Percentiles rank a stretch among this genome's conserved stretches.
Evolutionary conservation across 2,113 vertebrate species (phyloP).

Genomic region (Ornithorhynchus anatinus): DNA sequence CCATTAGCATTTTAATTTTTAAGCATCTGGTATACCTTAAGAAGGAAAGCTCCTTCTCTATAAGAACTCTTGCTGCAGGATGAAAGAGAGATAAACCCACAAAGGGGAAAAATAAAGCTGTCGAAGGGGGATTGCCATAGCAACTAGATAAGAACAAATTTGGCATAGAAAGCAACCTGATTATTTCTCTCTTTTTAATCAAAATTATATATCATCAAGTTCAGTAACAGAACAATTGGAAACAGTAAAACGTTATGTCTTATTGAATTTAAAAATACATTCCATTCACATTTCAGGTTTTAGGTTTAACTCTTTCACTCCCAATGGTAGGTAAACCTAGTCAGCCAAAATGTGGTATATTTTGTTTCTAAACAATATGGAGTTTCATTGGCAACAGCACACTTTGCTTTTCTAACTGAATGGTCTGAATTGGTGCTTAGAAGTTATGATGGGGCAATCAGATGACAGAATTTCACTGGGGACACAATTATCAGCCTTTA

Average conservation of each 20-base stretch:
- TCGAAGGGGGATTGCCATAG: conserved; percentile 61
- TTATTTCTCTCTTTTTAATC: conserved; percentile 51
- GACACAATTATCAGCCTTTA: neutral
- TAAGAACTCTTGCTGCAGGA: conserved; percentile 50
- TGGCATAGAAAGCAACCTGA: conserved; percentile 56
- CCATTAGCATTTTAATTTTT: conserved; percentile 30
- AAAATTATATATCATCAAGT: conserved; percentile 45
- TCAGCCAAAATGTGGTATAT: neutral
- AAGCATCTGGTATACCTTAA: conserved; percentile 40
- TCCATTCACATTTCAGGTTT: neutral
- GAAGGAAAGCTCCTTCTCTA: conserved; percentile 50
- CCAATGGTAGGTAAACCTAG: fast-evolving
- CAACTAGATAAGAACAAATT: conserved; percentile 65
- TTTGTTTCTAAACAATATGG: neutral
- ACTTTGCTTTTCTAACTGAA: neutral
- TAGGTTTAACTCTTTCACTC: conserved; percentile 40
- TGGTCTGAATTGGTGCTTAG: neutral
- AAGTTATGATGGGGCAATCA: neutral
- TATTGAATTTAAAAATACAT: conserved; percentile 18
- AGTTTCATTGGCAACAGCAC: neutral
- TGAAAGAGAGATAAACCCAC: conserved; percentile 58
- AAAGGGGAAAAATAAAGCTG: conserved; percentile 15
- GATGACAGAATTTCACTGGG: neutral
- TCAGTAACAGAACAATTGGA: conserved; percentile 22
- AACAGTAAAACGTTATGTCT: neutral